These are phyloP conservation scores for Stercorarius parasiticus DNA, from an alignment of 2,113 vertebrate species.

Conservation along the genomic window DNA sequence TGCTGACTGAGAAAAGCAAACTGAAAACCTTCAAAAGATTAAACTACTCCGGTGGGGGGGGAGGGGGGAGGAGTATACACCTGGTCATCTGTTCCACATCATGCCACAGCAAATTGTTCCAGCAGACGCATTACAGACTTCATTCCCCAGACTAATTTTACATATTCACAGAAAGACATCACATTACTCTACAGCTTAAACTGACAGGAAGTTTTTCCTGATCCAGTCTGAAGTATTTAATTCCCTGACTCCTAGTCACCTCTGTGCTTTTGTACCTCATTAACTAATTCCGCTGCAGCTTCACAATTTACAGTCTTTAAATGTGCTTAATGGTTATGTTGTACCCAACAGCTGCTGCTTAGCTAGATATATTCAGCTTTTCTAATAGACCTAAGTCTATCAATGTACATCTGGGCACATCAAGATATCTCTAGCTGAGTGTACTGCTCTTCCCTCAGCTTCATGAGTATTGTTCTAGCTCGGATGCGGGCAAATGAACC, in stretches of 20 bases:
- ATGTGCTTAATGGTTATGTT: neutral
- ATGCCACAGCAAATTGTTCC: neutral
- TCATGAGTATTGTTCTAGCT: neutral
- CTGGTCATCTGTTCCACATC: neutral
- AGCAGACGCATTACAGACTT: neutral
- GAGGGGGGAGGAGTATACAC: neutral
- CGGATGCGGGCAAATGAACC: rapidly evolving
- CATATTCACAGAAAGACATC: neutral
- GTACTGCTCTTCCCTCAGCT: neutral
- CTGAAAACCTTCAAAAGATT: neutral
- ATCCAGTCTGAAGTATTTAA: neutral
- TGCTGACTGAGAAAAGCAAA: neutral
- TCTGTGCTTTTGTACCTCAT: neutral
- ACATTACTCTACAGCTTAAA: neutral
- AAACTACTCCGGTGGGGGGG: neutral
- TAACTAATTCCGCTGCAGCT: neutral
- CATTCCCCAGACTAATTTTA: neutral
- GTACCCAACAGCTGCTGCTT: neutral
- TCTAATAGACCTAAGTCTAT: neutral
- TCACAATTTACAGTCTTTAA: neutral
- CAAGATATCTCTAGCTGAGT: neutral
- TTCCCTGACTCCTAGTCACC: neutral
- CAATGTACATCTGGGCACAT: neutral
- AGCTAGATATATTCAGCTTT: neutral
- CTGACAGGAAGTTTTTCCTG: neutral